Evolutionary conservation across 1,140 invertebrate genomes (phyloP).

Genomic region (Caenorhabditis brenneri): DNA sequence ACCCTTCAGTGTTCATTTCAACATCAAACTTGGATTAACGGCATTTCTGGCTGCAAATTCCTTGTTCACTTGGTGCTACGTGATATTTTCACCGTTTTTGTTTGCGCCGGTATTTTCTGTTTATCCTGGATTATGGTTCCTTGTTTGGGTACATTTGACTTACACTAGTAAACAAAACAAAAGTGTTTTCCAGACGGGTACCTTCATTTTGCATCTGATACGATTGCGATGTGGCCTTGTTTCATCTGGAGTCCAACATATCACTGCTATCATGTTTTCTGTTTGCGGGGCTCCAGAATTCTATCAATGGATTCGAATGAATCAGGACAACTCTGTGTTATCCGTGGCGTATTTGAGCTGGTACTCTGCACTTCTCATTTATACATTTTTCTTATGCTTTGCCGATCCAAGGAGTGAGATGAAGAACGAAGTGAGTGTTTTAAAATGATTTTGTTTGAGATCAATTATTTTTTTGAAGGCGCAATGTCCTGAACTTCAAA

Average conservation of each 20-base stretch:
- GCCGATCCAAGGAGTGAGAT: constrained; percentile 25
- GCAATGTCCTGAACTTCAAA: constrained; percentile 53
- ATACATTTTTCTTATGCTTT: constrained; percentile 30
- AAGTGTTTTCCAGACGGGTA: constrained; percentile 26
- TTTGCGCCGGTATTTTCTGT: background rate
- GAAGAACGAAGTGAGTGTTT: background rate
- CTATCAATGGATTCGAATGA: constrained; percentile 43
- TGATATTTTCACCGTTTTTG: background rate
- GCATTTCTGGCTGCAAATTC: background rate
- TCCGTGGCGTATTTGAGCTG: constrained; percentile 8
- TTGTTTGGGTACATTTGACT: background rate
- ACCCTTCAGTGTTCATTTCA: constrained; percentile 26
- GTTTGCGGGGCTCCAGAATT: constrained; percentile 43
- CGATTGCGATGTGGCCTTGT: constrained; percentile 44
- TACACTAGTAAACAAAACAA: too few species aligned
- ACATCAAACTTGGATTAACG: constrained; percentile 7
- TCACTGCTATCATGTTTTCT: constrained; percentile 28
- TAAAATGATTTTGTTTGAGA: too few species aligned
- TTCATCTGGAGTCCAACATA: constrained; percentile 52
- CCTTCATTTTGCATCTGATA: constrained; percentile 10
- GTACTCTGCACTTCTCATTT: constrained; percentile 30
- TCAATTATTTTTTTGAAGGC: background rate
- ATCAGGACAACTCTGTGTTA: background rate
- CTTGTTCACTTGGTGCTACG: constrained; percentile 3
- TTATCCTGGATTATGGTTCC: background rate